Evolutionary conservation across 2,113 vertebrate genomes (phyloP), one percentile per base, ranked within the genome.

Genomic region (Sturnus vulgaris): DNA sequence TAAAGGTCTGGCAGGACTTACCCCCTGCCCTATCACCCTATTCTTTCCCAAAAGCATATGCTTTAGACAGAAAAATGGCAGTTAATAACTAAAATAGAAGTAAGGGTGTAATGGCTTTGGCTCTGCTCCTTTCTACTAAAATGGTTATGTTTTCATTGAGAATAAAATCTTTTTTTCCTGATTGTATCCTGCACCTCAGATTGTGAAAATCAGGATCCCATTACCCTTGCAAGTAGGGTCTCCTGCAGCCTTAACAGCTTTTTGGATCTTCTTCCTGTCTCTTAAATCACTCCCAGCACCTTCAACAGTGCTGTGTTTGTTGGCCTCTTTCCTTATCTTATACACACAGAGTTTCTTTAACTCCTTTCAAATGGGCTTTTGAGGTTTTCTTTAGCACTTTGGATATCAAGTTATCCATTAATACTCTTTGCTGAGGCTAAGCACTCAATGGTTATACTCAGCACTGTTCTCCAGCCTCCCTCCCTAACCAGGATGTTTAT

Each of bases 241-340:
- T 94, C 53, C 56, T 4, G 0, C 69, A 91, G 35, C 33, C 31
- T 91, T 82, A 87, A 73, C 53, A 78, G 71, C 17, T 63, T 92
- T 87, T 65, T 1, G 0, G 53, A 56, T 86, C 70, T 47, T 94
- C 40, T 93, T 95, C 72, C 84, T 46, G 59, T 24, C 55, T 86
- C 24, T 86, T 77, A 68, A 86, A 69, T 90, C 82, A 84, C 35
- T 24, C 37, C 16, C n/a, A 47, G 30, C 3, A 28, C 53, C 40
- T 94, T 88, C 65, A 79, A 78, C n/a, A 94, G 47, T 33, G 30
- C 50, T 50, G 30, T 75, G 56, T 90, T 94, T 92, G 86, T 87
- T 92, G 82, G 90, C 84, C 75, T 82, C 76, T 85, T 73, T 93
- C 59, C 82, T 97, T 96, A 96, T 95, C 92, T 96, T 80, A 50